Percentiles rank a stretch among this genome's conserved stretches.
Conservation (phyloP, 2,888 invertebrate genomes). For the Drosophila austrosaltans region DNA sequence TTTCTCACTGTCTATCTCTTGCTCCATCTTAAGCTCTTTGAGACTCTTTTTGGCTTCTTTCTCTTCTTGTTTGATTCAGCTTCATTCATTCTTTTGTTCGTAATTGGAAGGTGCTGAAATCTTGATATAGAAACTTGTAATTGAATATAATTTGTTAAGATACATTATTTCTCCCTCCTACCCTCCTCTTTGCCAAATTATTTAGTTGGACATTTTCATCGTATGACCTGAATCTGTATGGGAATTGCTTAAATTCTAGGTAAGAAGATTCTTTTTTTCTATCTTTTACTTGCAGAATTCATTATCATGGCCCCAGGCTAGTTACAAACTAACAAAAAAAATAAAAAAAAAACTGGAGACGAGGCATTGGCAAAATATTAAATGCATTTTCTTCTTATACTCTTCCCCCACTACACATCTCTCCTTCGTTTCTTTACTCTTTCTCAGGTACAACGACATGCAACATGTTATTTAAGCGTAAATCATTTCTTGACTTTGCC, state of each 20-base stretch:
- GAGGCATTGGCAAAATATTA: constrained; percentile 42
- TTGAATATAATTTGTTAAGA: constrained; percentile 75
- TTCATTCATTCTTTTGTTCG: constrained; percentile 33
- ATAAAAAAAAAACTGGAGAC: constrained; percentile 1
- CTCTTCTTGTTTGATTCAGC: background rate
- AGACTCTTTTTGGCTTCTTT: constrained; percentile 10
- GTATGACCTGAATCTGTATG: constrained; percentile 43
- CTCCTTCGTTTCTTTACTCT: too few species aligned
- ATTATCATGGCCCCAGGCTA: constrained; percentile 50
- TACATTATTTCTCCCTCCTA: constrained; percentile 20
- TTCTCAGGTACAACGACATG: constrained; percentile 41
- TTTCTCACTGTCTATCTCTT: constrained; percentile 8
- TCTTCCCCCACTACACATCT: background rate
- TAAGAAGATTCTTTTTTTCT: constrained; percentile 14
- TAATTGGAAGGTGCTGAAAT: constrained; percentile 71
- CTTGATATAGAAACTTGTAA: constrained; percentile 72
- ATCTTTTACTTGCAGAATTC: constrained; percentile 44
- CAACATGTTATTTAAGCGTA: constrained; percentile 79
- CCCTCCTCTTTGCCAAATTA: constrained; percentile 13
- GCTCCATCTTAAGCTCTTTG: background rate
- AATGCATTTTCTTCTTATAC: constrained; percentile 6
- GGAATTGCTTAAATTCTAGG: constrained; percentile 37
- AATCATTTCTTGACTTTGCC: constrained; percentile 67
- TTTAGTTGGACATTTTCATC: constrained; percentile 15
- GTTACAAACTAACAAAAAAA: background rate